Conservation (phyloP, 2,797 vertebrate species). For the Erpetoichthys calabaricus region DNA sequence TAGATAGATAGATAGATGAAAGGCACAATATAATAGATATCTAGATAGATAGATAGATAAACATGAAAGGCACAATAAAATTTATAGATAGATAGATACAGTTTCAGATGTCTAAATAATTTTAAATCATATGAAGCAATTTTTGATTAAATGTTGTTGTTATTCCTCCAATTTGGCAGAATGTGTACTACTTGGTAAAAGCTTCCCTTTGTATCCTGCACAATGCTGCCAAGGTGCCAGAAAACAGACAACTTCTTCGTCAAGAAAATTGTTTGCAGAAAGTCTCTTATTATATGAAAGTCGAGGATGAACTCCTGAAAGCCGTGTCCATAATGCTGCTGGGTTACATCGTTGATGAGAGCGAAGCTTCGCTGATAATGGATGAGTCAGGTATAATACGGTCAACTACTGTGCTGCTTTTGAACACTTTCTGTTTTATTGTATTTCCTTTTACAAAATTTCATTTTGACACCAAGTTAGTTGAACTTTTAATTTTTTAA, state of each 20-base stretch:
- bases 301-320: constrained; percentile 15
- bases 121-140: no score
- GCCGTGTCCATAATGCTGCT: constrained; percentile 15
- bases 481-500: no score
- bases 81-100: no score
- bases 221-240: constrained; percentile 11
- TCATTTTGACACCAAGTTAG: no score
- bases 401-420: neutral
- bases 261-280: constrained; percentile 10
- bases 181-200: constrained; percentile 13
- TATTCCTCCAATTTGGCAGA: constrained; percentile 4
- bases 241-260: constrained; percentile 13
- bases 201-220: constrained; percentile 15
- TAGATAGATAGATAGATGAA: no score
- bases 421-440: neutral
- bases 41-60: no score
- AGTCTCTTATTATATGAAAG: constrained; percentile 9
- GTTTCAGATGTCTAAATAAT: no score
- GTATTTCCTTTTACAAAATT: no score
- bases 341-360: constrained; percentile 16
- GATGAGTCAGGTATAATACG: constrained; percentile 9
- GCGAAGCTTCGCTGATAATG: constrained; percentile 13
- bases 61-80: no score
- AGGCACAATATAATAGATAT: no score
- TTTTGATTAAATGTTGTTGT: no score